Percentiles rank a stretch among this genome's conserved stretches.
These are phyloP conservation scores for Diceros bicornis DNA, from an alignment of 2,797 vertebrate species.

Conservation along the genomic window DNA sequence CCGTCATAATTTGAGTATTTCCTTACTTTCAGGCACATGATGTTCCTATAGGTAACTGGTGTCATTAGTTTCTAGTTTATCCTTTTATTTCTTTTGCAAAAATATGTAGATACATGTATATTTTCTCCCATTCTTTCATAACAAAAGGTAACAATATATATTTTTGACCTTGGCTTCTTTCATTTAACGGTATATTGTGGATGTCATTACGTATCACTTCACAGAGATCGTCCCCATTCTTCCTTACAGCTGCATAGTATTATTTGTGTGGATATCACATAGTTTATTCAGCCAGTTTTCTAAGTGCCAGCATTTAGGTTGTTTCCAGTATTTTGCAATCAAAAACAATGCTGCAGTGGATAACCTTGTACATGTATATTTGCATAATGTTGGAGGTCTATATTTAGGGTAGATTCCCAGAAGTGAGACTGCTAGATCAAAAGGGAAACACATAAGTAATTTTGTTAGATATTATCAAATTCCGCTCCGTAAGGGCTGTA, in stretches of 20 bases:
- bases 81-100: not conserved
- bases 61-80: not conserved
- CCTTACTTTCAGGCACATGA: too few relatives aligned
- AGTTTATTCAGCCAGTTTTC: not conserved
- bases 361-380: not conserved
- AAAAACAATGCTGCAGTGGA: not conserved
- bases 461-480: conserved; percentile 13
- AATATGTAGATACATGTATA: not conserved
- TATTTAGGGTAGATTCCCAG: not conserved
- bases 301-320: not conserved
- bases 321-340: not conserved
- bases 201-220: not conserved
- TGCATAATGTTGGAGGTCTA: not conserved
- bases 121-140: not conserved
- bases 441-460: not conserved
- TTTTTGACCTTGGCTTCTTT: not conserved
- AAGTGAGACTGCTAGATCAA: not conserved
- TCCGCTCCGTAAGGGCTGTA: not conserved
- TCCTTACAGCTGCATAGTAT: not conserved
- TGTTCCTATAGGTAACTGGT: not conserved
- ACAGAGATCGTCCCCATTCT: not conserved
- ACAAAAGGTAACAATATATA: not conserved
- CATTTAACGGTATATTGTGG: not conserved
- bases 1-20: too few relatives aligned
- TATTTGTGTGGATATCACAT: not conserved